Evolutionary conservation across 2,888 invertebrate genomes (phyloP), one percentile per base, ranked within the genome.

Genomic region (Lycophotia porphyrea): DNA sequence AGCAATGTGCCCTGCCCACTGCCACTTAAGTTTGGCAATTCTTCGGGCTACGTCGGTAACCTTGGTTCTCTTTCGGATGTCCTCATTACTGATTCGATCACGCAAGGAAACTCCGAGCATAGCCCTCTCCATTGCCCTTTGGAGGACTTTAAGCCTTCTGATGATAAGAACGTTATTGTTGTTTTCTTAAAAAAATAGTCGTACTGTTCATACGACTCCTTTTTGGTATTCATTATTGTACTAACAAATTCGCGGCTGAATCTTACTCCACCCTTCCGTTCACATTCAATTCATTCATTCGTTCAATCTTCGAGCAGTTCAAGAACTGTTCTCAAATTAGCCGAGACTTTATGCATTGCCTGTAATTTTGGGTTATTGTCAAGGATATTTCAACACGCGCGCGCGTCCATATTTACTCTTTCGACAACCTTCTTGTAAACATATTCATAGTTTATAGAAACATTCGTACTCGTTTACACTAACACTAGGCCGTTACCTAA

Each of bases 361-460:
- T 61, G 65, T 67, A 78, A 73, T 79, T 84, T 76, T 81, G 55
- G 88, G 84, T 84, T 84, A 84, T 74, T 84, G 88, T 88, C 87
- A 80, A 88, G 87, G 84, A 79, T 84, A 78, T 74, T 78, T 70
- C 69, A 71, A 77, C 82, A 63, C 77, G 80, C 69, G 71, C 78
- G 68, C 78, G 80, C 64, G 70, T 71, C 74, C 34, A 65, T 78
- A 84, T 85, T 81, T 84, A 87, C 84, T 82, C 87, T 75, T 86
- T 80, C 84, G 76, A 65, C 49, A 71, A 85, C 85, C 80, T 78
- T 73, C 83, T 85, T 89, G 87, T 89, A 91, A 92, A 92, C 90
- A 89, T 80, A 70, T 66, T 78, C 64, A 47, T 80, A 82, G 88
- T 84, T 89, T 89, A 85, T 87, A 88, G 78, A 87, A 89, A 87